These are phyloP conservation scores for Adelges cooleyi DNA, from an alignment of 1,140 invertebrate genomes.

Conservation along the genomic window DNA sequence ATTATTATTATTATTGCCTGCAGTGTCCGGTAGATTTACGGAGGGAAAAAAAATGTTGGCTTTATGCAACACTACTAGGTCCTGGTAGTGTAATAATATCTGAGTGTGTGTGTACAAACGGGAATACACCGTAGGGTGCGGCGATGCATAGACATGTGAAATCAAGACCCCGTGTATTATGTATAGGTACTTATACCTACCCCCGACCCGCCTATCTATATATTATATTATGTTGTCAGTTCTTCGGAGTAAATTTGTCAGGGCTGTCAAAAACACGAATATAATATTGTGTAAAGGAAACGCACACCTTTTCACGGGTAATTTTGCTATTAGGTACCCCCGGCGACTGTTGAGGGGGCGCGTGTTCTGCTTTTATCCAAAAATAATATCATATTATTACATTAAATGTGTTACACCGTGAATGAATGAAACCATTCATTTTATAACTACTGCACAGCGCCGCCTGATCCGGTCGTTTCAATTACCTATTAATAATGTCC, in stretches of 20 bases:
- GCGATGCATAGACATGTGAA: background rate
- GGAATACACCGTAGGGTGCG: background rate
- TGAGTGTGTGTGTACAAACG: background rate
- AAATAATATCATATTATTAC: too few relatives aligned
- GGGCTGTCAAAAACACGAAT: constrained; percentile 9
- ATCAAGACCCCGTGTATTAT: background rate
- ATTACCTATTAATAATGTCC: too few relatives aligned
- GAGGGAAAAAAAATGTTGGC: background rate
- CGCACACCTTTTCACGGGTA: constrained; percentile 7
- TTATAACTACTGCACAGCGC: too few relatives aligned
- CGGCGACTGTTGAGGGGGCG: too few relatives aligned
- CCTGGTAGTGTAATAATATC: background rate
- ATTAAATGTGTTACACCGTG: too few relatives aligned
- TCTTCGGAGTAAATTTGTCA: constrained; percentile 25
- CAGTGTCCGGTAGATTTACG: background rate
- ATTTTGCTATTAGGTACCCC: too few relatives aligned
- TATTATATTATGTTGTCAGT: constrained; percentile 26
- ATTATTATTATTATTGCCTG: too few relatives aligned
- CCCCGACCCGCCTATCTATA: too few relatives aligned
- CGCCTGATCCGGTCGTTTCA: too few relatives aligned
- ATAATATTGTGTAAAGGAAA: background rate
- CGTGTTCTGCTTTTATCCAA: too few relatives aligned
- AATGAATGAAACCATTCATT: too few relatives aligned
- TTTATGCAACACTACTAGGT: background rate
- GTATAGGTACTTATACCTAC: background rate